Evolutionary conservation across 2,888 invertebrate species (phyloP).

Genomic region (Drosophila mulleri): DNA sequence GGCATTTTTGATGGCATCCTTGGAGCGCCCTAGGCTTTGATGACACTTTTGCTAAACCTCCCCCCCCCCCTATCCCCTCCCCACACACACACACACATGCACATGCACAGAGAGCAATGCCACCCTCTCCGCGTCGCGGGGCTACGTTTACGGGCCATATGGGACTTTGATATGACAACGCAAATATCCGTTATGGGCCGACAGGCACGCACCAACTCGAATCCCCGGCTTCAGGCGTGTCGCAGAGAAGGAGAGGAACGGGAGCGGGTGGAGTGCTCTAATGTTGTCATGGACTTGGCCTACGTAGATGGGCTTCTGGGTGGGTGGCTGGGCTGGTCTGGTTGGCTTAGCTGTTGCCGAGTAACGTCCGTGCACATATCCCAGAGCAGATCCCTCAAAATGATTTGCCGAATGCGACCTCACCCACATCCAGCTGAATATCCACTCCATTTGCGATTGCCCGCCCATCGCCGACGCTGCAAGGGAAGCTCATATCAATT

Average conservation of each 20-base stretch:
- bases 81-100: not conserved
- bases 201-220: conserved; percentile 71
- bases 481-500: conserved; percentile 19
- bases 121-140: conserved; percentile 19
- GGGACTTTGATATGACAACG: conserved; percentile 85
- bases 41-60: conserved; percentile 75
- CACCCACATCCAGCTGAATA: conserved; percentile 17
- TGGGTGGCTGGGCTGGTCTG: conserved; percentile 6
- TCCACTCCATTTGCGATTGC: conserved; percentile 1
- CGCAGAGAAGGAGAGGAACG: not conserved
- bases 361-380: conserved; percentile 44
- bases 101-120: not conserved
- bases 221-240: conserved; percentile 17
- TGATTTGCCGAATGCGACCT: conserved; percentile 29
- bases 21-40: conserved; percentile 79
- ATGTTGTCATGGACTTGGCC: conserved; percentile 41
- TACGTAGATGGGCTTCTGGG: conserved; percentile 10
- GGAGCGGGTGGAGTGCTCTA: not conserved
- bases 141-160: conserved; percentile 83
- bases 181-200: conserved; percentile 81
- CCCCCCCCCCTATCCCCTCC: too few species aligned
- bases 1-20: conserved; percentile 73
- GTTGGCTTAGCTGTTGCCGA: conserved; percentile 44
- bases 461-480: not conserved
- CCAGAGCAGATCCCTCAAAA: conserved; percentile 29